Base-by-base conservation (phyloP, 2,888 invertebrate genomes). In the Neoitamus cyanurus region DNA sequence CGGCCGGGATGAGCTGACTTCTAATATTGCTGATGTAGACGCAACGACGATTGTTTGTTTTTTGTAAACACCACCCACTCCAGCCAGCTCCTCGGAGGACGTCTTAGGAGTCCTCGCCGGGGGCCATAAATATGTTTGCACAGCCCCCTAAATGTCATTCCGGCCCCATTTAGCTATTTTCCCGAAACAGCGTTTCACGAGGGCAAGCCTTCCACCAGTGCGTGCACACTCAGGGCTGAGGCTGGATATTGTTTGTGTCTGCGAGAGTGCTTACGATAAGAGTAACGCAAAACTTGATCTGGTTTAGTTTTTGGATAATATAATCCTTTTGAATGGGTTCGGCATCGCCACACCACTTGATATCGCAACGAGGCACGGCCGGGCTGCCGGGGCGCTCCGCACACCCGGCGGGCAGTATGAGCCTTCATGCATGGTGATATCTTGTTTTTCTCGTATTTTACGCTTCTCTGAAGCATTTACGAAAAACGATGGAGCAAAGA, bases 1-100 rank as follows among this genome's bases (percentile, higher is more conserved):
- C 36, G 69, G 20, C 15, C 58, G 68, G 46, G 82, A 75, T 84
- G 48, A 46, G 46, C 37, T 77, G 58, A 83, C 77, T 85, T 85
- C 78, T 84, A 86, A 84, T 86, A 86, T 85, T 86, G 86, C 86
- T 86, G 86, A 86, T 86, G 84, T 86, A 86, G 84, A 83, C 80
- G 84, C 80, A 80, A 75, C 83, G 82, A 82, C 82, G 86, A 83
- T 83, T 72, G 83, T 83, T 83, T 83, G 83, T 83, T 83, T 83
- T 83, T 72, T 70, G 82, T 82, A 82, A 82, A 82, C 82, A 82
- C 69, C 68, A 69, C 80, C 82, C 82, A 20, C 82, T 69, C 58
- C 30, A 13, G 48, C 25, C 69, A 31, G 9, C 69, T 68, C 42
- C 70, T 72, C 30, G 42, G 70, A 42, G 68, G 42, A 77, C 31